phyloP scores from a whole-genome alignment of 2,113 vertebrate species.

The Lontra canadensis region DNA sequence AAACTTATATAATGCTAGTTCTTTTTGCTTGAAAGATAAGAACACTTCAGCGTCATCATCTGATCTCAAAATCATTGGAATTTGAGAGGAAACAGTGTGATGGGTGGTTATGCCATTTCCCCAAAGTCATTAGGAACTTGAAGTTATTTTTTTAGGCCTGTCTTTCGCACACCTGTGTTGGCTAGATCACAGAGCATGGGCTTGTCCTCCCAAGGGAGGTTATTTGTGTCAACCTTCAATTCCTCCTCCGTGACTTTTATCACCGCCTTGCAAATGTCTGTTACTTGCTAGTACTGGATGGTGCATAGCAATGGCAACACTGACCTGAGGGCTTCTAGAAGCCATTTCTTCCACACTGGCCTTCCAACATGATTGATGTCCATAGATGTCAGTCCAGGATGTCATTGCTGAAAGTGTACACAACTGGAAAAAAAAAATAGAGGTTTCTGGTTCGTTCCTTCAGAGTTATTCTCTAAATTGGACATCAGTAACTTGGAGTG shows the following conservation, averaged over 20 bases:
- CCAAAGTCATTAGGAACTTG: not conserved
- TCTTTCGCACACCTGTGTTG: not conserved
- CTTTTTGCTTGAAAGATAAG: not conserved
- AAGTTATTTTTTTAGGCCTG: not conserved
- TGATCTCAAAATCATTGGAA: not conserved
- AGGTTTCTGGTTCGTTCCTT: not conserved
- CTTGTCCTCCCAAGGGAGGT: not conserved
- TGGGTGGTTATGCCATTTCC: not conserved
- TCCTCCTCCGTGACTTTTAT: not conserved
- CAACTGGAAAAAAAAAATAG: not conserved
- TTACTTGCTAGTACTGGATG: not conserved
- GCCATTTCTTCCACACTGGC: not conserved
- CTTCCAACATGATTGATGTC: not conserved
- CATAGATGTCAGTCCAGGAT: not conserved
- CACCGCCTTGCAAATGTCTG: not conserved
- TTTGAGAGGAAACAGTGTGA: not conserved
- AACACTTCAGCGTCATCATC: not conserved
- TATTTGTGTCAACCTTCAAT: not conserved
- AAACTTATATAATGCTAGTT: not conserved
- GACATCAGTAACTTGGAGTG: not conserved
- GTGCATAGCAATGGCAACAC: rapidly evolving
- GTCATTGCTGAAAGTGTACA: not conserved
- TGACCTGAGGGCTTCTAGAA: not conserved
- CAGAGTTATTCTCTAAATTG: not conserved
- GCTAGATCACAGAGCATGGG: not conserved